phyloP scores from a whole-genome alignment of 2,113 vertebrate genomes.

The Dasyprocta punctata region DNA sequence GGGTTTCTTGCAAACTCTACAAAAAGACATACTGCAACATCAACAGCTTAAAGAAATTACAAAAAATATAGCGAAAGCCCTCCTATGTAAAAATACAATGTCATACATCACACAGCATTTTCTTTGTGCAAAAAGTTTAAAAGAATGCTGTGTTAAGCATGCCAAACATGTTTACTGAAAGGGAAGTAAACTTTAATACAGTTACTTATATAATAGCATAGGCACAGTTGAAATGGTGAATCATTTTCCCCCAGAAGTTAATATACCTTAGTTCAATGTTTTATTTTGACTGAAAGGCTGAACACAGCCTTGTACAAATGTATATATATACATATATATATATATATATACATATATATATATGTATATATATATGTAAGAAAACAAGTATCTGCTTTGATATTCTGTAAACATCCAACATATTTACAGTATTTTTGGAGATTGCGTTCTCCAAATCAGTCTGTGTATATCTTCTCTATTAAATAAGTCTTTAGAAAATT shows the following conservation, averaged over 20 bases:
- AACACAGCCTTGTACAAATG: slow-evolving; percentile 52
- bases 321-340: neutral
- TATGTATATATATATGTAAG: neutral
- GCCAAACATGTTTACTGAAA: slow-evolving; percentile 70
- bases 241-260: slow-evolving; percentile 55
- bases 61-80: slow-evolving; percentile 77
- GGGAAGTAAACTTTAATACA: slow-evolving; percentile 73
- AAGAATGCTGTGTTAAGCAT: slow-evolving; percentile 69
- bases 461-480: slow-evolving; percentile 27
- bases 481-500: slow-evolving; percentile 56
- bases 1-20: slow-evolving; percentile 79
- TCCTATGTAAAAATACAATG: slow-evolving; percentile 78
- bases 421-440: slow-evolving; percentile 73
- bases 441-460: slow-evolving; percentile 32
- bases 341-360: neutral
- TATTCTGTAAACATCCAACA: slow-evolving; percentile 59
- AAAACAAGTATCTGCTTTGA: slow-evolving; percentile 78
- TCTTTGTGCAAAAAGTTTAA: slow-evolving; percentile 85
- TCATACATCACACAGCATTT: slow-evolving; percentile 83
- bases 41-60: slow-evolving; percentile 75
- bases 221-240: slow-evolving; percentile 47
- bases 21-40: slow-evolving; percentile 79
- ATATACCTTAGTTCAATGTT: slow-evolving; percentile 74
- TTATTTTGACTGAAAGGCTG: slow-evolving; percentile 55
- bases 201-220: slow-evolving; percentile 80